Base-by-base conservation (phyloP, 1,140 invertebrate genomes). In the Procambarus virginalis region DNA sequence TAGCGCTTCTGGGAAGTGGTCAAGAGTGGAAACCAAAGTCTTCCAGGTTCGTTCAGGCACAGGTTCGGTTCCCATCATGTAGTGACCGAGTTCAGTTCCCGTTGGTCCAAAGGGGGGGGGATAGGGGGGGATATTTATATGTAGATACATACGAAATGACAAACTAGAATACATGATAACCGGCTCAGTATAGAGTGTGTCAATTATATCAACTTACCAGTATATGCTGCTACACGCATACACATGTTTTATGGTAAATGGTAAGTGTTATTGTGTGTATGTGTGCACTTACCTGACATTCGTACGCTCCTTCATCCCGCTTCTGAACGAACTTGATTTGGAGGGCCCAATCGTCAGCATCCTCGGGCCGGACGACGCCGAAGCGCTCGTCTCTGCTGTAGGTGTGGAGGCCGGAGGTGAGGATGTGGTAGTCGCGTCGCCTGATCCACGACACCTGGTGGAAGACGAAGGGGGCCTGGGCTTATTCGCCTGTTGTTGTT, bases 261-360 rank as follows among this genome's bases (percentile, higher is more conserved):
- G 10, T 68, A 4, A 4, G 12, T 20, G 64, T 68, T 10, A 17
- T 10, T 68, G 64, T 68, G 64, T 68, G 64, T 68, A 17, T 68
- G 64, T 68, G 3, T 68, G 64, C 20, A 17, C 86, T 81, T 10
- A 92, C 92, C 96, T 99, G 98, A 94, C 98, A 99, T 93, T 98
- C 98, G 94, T 99, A 99, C 80, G 97, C 97, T 92, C 98, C 98
- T 93, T 98, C 97, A 95, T 99, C 98, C 92, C 97, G 95, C 93
- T 97, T 96, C 94, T 98, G 97, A 86, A 98, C 97, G 94, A 97
- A 98, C 95, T 97, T 98, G 93, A 99, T 98, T 94, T 98, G 97
- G 92, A 99, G 95, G 80, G 97, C 97, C 98, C 98, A 99, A 94
- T 97, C 96, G 92, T 97, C 96, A 12, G 96, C 95, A 79, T 96